A percentile compares a stretch with the other conserved stretches of the same genome.
These are phyloP conservation scores for Euproctis similis DNA, from an alignment of 2,888 invertebrate genomes.

Conservation along the genomic window DNA sequence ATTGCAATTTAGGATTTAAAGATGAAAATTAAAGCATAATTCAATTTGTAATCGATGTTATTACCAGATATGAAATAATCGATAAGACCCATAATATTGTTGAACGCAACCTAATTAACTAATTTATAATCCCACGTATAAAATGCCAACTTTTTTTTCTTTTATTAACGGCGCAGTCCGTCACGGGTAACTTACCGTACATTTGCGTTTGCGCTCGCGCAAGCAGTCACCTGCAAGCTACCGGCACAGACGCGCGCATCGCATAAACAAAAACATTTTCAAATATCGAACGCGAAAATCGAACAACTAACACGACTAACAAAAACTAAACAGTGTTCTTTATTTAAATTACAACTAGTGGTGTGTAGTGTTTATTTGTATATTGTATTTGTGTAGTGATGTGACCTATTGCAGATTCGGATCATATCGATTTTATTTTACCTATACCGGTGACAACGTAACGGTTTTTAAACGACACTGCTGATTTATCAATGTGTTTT, in stretches of 20 bases:
- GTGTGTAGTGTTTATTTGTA: conserved; percentile 42
- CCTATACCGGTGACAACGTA: conserved; percentile 49
- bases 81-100: conserved; percentile 11
- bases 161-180: conserved; percentile 31
- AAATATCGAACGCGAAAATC: conserved; percentile 40
- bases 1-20: too few species aligned
- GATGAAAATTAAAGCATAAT: too few species aligned
- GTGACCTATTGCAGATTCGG: conserved; percentile 45
- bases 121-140: conserved; percentile 45
- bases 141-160: conserved; percentile 38
- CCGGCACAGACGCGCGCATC: conserved; percentile 54
- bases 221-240: conserved; percentile 68
- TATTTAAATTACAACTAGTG: conserved; percentile 39
- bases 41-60: too few species aligned
- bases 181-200: conserved; percentile 48
- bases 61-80: conserved; percentile 1
- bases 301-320: conserved; percentile 37
- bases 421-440: conserved; percentile 31
- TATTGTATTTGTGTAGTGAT: conserved; percentile 34
- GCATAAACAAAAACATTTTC: conserved; percentile 21
- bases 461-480: conserved; percentile 34
- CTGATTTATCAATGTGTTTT: conserved; percentile 24
- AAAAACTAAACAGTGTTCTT: conserved; percentile 38
- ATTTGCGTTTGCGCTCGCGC: conserved; percentile 29
- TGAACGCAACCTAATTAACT: conserved; percentile 17